Base-by-base conservation (phyloP, 2,888 invertebrate species). In the Dermolepida albohirtum region DNA sequence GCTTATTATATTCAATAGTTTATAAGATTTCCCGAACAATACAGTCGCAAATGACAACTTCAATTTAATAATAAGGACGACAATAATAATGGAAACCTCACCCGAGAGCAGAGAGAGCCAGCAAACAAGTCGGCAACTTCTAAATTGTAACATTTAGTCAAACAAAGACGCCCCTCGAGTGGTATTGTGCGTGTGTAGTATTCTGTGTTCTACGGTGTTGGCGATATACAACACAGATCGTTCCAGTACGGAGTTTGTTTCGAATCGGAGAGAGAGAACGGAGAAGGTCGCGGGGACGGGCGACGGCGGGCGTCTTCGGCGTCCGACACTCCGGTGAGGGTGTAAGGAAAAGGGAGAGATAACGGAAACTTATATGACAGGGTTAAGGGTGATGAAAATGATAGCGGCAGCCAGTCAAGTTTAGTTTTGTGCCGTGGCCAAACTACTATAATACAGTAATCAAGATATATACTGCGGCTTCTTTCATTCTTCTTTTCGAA, bases 381-480 rank as follows among this genome's bases (percentile, higher is more conserved):
- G 83, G 83, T 83, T 82, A 82, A 83, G 82, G 82, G 83, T 83
- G 82, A 81, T 81, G 82, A 83, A 82, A 83, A 82, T 81, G 82
- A 83, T 83, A 81, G 82, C 81, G 52, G 67, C 55, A 44, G 59
- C 44, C 59, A 63, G 67, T 65, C 68, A 65, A 69, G 69, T 67
- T 69, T 69, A 62, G 69, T 66, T 66, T 69, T 69, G 49, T 66
- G 63, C 34, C 44, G 34, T 50, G 47, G 59, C 50, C 57, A 41
- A 59, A 49, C 52, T 39, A 66, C 66, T 66, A 63, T 69, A 69
- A 69, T 69, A 66, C 47, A 69, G 69, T 69, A 69, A 69, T 69
- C 69, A 63, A 66, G 66, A 66, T 49, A 66, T 59, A 69, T 39
- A 66, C 69, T 68, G 44, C 47, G 40, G 41, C n/a, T 27, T 59